Percentiles rank a stretch among this genome's conserved stretches.
Conservation (phyloP, 2,797 vertebrate species). For the Hypotaenidia okinawae region DNA sequence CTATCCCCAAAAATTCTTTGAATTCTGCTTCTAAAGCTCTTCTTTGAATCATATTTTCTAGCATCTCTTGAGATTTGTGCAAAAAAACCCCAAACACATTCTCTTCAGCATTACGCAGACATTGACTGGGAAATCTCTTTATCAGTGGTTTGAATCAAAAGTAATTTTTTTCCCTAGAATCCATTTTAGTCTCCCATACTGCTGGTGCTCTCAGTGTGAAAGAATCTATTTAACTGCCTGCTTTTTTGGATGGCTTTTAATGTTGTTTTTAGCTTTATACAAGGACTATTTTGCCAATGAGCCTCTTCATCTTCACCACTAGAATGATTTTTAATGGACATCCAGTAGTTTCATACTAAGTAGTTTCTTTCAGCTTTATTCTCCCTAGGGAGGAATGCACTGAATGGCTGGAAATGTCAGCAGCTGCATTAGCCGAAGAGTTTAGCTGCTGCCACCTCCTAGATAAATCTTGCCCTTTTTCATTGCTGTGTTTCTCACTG, state of each 20-base stretch:
- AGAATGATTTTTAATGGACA: slow-evolving; percentile 66
- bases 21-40: background rate
- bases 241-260: slow-evolving; percentile 50
- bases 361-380: slow-evolving; percentile 59
- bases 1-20: background rate
- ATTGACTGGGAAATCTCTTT: slow-evolving; percentile 49
- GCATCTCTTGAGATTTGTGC: background rate
- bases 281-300: slow-evolving; percentile 59
- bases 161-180: slow-evolving; percentile 13
- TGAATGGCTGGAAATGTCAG: slow-evolving; percentile 63
- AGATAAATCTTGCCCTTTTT: slow-evolving; percentile 54
- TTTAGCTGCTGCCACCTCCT: slow-evolving; percentile 54
- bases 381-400: slow-evolving; percentile 41
- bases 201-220: slow-evolving; percentile 47
- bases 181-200: slow-evolving; percentile 33
- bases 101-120: background rate
- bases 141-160: slow-evolving; percentile 43
- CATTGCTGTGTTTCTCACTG: slow-evolving; percentile 24
- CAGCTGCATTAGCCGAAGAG: slow-evolving; percentile 31
- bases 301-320: slow-evolving; percentile 57
- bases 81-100: background rate
- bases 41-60: background rate
- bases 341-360: slow-evolving; percentile 56
- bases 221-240: slow-evolving; percentile 58
- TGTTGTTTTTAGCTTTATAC: slow-evolving; percentile 55